Evolutionary conservation across 2,888 invertebrate genomes (phyloP).

Genomic region (Ectemnius continuus): DNA sequence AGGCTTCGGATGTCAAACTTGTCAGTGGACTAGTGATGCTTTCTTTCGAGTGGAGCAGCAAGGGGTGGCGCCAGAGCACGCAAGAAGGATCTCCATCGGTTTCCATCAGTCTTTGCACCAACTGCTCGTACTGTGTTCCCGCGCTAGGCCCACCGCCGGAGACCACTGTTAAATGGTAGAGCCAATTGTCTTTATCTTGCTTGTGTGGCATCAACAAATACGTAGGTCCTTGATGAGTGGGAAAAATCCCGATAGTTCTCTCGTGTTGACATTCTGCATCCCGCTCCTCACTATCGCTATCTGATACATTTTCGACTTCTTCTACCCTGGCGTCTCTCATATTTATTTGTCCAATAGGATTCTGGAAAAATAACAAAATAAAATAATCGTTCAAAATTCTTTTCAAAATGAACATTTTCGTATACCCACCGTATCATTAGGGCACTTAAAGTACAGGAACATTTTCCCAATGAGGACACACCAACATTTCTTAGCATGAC

Average conservation of each 20-base stretch:
- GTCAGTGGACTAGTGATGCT: constrained; percentile 93
- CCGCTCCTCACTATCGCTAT: constrained; percentile 93
- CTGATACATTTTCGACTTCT: constrained; percentile 95
- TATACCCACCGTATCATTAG: constrained; percentile 89
- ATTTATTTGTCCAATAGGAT: constrained; percentile 96
- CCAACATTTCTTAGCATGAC: constrained; percentile 97
- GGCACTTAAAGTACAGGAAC: constrained; percentile 97
- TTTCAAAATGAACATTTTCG: no score
- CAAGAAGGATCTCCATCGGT: constrained; percentile 96
- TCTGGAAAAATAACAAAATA: constrained; percentile 79
- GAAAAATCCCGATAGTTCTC: constrained; percentile 95
- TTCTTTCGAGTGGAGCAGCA: constrained; percentile 93
- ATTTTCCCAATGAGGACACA: constrained; percentile 97
- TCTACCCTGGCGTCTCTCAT: constrained; percentile 97
- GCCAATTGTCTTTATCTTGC: constrained; percentile 95
- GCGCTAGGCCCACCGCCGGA: constrained; percentile 94
- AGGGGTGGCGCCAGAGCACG: constrained; percentile 96
- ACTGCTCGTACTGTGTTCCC: constrained; percentile 97
- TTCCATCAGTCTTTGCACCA: constrained; percentile 97
- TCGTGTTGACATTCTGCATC: constrained; percentile 85
- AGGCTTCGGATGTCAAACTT: constrained; percentile 91
- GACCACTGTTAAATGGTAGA: constrained; percentile 93
- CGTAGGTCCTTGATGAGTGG: constrained; percentile 95
- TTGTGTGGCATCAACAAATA: constrained; percentile 95
- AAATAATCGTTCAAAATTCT: not conserved